phyloP scores from a whole-genome alignment of 30 jellyfish, hydroid and myxozoan genomes.

The Turritopsis rubra region DNA sequence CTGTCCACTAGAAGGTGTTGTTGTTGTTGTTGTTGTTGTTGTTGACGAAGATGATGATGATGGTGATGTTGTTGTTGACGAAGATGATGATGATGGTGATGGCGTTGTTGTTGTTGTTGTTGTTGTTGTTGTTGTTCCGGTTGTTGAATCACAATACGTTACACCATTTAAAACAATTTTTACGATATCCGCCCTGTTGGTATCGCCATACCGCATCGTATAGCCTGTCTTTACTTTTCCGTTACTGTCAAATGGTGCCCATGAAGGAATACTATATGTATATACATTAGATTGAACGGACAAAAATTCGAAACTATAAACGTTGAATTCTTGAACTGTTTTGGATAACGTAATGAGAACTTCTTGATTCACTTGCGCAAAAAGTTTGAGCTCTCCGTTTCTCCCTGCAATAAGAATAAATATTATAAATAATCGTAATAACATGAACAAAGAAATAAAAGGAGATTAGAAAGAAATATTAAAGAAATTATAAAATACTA shows the following conservation, averaged over 20 bases:
- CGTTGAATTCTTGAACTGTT: not conserved
- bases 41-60: not conserved
- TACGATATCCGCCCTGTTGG: not conserved
- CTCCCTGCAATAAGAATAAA: too few species aligned
- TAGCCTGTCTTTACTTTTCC: not conserved
- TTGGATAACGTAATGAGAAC: not conserved
- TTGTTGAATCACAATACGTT: not conserved
- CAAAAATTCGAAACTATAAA: not conserved
- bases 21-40: not conserved
- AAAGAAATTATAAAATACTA: not conserved
- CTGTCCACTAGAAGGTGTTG: not conserved
- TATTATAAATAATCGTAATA: too few species aligned
- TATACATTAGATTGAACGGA: not conserved
- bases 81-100: not conserved
- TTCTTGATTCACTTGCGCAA: not conserved
- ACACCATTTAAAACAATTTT: not conserved
- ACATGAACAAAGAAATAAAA: not conserved
- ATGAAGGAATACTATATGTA: not conserved
- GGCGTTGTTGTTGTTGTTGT: slow-evolving; percentile 7
- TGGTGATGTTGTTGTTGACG: not conserved
- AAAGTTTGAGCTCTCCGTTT: not conserved
- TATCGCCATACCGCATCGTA: not conserved
- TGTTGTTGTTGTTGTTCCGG: not conserved
- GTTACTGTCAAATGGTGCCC: not conserved
- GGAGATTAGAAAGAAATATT: not conserved